These are phyloP conservation scores for Onychomys arenicola DNA, from an alignment of 2,797 vertebrate species.

Conservation along the genomic window DNA sequence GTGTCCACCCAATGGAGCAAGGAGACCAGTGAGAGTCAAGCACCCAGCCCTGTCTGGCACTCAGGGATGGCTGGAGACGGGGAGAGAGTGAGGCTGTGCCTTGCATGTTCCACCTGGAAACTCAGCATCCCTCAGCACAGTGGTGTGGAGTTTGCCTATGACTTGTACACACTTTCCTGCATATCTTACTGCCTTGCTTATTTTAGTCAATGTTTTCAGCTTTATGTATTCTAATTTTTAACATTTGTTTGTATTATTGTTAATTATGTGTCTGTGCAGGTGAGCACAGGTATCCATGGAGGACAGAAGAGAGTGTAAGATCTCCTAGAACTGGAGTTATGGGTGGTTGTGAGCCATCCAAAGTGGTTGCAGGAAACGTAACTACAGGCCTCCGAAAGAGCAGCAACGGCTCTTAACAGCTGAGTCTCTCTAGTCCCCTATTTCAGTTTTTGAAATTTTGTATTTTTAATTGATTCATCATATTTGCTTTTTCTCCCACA, in stretches of 20 bases:
- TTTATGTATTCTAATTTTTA: neutral
- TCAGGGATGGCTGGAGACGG: neutral
- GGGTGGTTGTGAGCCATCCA: neutral
- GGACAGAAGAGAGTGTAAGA: neutral
- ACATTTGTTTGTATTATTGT: neutral
- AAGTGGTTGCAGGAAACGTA: too few relatives aligned
- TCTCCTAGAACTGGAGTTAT: neutral
- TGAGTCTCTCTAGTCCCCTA: neutral
- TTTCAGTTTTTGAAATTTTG: neutral
- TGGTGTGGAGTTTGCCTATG: too few relatives aligned
- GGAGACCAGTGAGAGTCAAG: accelerated
- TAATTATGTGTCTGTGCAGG: neutral
- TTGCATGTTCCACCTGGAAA: neutral
- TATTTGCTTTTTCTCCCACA: neutral
- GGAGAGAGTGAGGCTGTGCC: neutral
- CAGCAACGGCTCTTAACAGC: neutral
- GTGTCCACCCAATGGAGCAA: neutral
- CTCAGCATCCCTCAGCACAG: too few relatives aligned
- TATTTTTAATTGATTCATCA: neutral
- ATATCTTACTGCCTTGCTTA: neutral
- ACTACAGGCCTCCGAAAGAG: neutral
- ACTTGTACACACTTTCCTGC: neutral
- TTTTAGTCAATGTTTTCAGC: neutral
- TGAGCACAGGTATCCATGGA: neutral
- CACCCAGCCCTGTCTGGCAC: accelerated